phyloP scores from a whole-genome alignment of 2,888 invertebrate species.

The Trachelus stipa region DNA sequence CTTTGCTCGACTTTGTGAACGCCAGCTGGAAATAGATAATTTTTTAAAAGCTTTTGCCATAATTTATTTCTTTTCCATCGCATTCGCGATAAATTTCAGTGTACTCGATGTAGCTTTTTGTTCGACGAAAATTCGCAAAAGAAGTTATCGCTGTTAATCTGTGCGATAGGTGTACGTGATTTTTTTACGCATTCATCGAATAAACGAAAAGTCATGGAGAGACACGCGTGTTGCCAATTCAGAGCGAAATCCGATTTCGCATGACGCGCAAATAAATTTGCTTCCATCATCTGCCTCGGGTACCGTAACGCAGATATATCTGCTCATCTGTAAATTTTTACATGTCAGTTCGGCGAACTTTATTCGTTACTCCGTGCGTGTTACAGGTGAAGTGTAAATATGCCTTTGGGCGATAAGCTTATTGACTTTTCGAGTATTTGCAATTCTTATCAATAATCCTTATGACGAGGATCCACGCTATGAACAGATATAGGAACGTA shows the following conservation, averaged over 20 bases:
- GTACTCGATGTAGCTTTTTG: background rate
- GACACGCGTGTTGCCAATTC: background rate
- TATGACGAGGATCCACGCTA: background rate
- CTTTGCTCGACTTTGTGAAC: background rate
- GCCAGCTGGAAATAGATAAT: background rate
- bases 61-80: background rate
- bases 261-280: background rate
- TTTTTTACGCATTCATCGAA: background rate
- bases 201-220: background rate
- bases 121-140: background rate
- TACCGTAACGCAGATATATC: background rate
- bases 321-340: background rate
- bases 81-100: background rate
- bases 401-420: background rate
- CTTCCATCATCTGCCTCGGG: background rate
- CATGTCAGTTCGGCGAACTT: background rate
- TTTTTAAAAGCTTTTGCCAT: background rate
- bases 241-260: background rate
- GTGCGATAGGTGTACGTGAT: too few relatives aligned
- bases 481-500: background rate
- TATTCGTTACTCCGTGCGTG: background rate
- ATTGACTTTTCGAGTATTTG: background rate
- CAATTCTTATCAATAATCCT: background rate
- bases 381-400: background rate
- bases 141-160: background rate